Base-by-base conservation (phyloP, 92 coral and sea anemone species). In the Umimayanthus kanabou region DNA sequence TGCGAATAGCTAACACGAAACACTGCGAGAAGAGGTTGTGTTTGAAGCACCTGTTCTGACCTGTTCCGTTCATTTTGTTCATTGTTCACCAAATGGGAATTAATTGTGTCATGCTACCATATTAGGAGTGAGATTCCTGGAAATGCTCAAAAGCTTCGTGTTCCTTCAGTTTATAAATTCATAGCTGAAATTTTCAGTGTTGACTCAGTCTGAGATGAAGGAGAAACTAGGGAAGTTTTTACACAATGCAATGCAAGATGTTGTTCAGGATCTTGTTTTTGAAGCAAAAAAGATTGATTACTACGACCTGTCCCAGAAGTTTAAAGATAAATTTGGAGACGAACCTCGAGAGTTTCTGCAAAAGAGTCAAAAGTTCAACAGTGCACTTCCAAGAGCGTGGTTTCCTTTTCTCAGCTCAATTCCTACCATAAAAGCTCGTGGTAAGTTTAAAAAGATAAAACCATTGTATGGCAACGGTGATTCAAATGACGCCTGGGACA, bases 121-220 rank as follows among this genome's bases (percentile, higher is more conserved):
- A 76, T 40, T 16, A 76, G 80, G 80, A 76, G 47, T 9, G 33
- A 72, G 53, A 18, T 76, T 76, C 47, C 80, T 47, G 15, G 57
- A 47, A 6, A 22, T 42, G 28, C 15, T 39, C 23, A 20, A 53
- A 13, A 4, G 22, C 4, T 23, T 76, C 28, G 4, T 15, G 14
- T 5, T 39, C 58, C 16, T 1, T 13, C 2, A n/a, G n/a, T n/a
- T n/a, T n/a, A 40, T 0, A 33, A 33, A 33, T 42, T 42, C 45
- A 42, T 42, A 39, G 9, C 28, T 20, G 53, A 39, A 40, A 15
- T 15, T 39, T 33, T 18, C 50, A 22, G 6, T 43, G 45, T 39
- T 75, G 79, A 39, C 1, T 33, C 37, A 33, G 37, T 75, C 43
- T 11, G 39, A 3, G 1, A 76, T 76, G 76, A 25, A 2, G 25